Evolutionary conservation across 2,113 vertebrate genomes (phyloP).

Genomic region (Oncorhynchus mykiss): DNA sequence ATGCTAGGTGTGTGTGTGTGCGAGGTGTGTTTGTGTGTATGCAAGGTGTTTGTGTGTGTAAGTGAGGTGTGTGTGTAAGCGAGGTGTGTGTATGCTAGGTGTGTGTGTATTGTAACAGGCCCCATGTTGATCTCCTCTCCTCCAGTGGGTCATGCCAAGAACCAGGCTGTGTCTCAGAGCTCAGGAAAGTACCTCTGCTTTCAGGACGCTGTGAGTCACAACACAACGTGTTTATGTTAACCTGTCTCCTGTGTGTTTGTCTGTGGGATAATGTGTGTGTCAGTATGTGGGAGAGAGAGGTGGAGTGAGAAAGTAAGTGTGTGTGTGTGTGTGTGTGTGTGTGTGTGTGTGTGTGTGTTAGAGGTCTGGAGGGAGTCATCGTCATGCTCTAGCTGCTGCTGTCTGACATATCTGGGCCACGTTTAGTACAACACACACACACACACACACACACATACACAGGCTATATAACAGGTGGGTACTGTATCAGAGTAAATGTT

Average conservation of each 20-base stretch:
- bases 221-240: slow-evolving; percentile 9
- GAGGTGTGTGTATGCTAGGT: background rate
- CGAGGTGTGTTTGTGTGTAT: background rate
- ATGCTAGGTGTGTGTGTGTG: background rate
- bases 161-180: slow-evolving; percentile 87
- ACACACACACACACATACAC: no score
- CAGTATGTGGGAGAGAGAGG: slow-evolving; percentile 1
- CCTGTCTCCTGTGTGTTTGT: background rate
- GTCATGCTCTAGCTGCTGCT: no score
- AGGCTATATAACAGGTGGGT: no score
- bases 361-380: no score
- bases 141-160: slow-evolving; percentile 95
- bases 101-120: background rate
- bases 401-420: no score
- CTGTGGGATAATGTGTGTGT: background rate
- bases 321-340: no score
- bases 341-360: slow-evolving; percentile 53
- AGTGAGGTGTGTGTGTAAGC: background rate
- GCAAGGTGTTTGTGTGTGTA: background rate
- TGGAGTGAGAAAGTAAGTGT: no score
- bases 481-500: no score
- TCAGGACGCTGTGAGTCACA: slow-evolving; percentile 89
- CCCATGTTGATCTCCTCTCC: slow-evolving; percentile 14
- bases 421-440: no score
- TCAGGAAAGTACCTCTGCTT: slow-evolving; percentile 89